Conservation (phyloP, 2,888 invertebrate species). For the Agapetus fuscipes region DNA sequence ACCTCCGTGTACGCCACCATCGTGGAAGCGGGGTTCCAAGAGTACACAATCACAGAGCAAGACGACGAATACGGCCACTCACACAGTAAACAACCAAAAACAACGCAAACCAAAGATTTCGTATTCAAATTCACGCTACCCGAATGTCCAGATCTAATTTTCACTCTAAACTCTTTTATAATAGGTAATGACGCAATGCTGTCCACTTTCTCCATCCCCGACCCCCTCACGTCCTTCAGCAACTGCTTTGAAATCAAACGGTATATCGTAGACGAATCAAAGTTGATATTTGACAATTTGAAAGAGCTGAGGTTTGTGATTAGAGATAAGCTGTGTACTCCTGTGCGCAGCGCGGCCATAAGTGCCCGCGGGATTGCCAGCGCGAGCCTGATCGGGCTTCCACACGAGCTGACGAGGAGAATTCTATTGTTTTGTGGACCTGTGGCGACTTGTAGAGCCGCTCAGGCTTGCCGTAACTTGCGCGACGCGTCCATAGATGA, state of each 20-base stretch:
- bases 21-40: slow-evolving; percentile 36
- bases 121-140: too few species aligned
- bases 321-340: slow-evolving; percentile 44
- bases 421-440: slow-evolving; percentile 30
- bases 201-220: slow-evolving; percentile 29
- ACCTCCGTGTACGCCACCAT: slow-evolving; percentile 32
- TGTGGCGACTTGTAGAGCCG: slow-evolving; percentile 29
- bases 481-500: slow-evolving; percentile 28
- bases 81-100: slow-evolving; percentile 9
- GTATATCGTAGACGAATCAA: slow-evolving; percentile 24
- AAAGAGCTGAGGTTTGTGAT: slow-evolving; percentile 40
- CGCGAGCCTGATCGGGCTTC: slow-evolving; percentile 38
- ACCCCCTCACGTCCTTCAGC: slow-evolving; percentile 35
- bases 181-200: slow-evolving; percentile 8
- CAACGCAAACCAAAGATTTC: too few species aligned
- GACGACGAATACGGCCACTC: slow-evolving; percentile 21
- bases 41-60: slow-evolving; percentile 25
- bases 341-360: slow-evolving; percentile 46
- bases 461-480: slow-evolving; percentile 31
- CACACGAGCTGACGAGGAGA: slow-evolving; percentile 35
- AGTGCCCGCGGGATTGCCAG: slow-evolving; percentile 36
- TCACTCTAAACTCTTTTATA: too few species aligned
- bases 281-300: background rate
- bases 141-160: too few species aligned
- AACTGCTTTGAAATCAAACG: slow-evolving; percentile 34